A percentile compares a stretch with the other conserved stretches of the same genome.
phyloP scores from a whole-genome alignment of 1,140 invertebrate genomes.

The Calliopsis andreniformis region DNA sequence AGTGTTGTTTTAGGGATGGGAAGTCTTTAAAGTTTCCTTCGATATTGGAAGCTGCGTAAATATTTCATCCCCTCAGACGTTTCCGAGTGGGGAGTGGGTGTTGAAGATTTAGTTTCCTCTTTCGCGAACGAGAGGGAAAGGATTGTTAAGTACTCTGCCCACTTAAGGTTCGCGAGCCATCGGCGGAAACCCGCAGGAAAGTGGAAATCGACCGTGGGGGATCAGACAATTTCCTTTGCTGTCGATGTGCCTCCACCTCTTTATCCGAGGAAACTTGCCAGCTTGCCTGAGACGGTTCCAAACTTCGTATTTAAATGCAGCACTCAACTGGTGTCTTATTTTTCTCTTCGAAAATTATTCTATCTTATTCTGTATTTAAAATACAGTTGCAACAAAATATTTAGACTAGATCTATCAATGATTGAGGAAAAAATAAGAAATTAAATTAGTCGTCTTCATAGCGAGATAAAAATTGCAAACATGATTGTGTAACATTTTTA shows the following conservation, averaged over 20 bases:
- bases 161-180: conserved; percentile 17
- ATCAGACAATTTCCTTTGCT: conserved; percentile 40
- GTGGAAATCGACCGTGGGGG: conserved; percentile 50
- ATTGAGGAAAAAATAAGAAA: too few species aligned
- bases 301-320: neutral
- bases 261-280: neutral
- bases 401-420: too few species aligned
- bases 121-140: conserved; percentile 22
- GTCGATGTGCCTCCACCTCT: conserved; percentile 1
- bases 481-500: too few species aligned
- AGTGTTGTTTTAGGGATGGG: neutral
- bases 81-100: conserved; percentile 46
- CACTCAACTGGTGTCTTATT: neutral
- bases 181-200: conserved; percentile 31
- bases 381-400: too few species aligned
- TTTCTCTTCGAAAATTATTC: neutral
- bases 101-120: conserved; percentile 52
- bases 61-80: conserved; percentile 50
- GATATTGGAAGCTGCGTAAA: conserved; percentile 43
- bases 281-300: conserved; percentile 12
- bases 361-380: neutral
- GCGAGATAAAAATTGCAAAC: too few species aligned
- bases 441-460: too few species aligned
- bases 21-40: conserved; percentile 45
- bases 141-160: conserved; percentile 58